Base-by-base conservation (phyloP, 2,888 invertebrate species). In the Melanostoma scalare region DNA sequence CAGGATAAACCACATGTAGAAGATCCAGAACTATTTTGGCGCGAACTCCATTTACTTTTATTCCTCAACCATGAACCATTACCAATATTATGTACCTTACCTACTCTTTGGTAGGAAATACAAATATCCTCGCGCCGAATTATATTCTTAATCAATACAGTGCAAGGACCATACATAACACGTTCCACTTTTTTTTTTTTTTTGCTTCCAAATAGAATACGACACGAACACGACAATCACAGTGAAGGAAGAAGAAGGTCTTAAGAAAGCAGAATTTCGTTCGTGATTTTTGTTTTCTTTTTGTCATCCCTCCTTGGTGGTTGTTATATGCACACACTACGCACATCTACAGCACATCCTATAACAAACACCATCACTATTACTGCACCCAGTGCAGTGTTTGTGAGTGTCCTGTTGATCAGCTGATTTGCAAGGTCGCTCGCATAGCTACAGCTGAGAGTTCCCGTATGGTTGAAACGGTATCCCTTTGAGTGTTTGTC, bases 341-440 rank as follows among this genome's bases (percentile, higher is more conserved):
- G 48, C 52, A 69, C 31, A 55, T 42, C 30, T 3, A 36, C 56
- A 55, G 20, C 20, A 20, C 20, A 20, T 20, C 20, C 20, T 20
- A 3, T 9, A 42, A 50, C 42, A 60, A 56, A 61, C 72, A 72
- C 67, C 61, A 77, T 50, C 67, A 61, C 10, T 35, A 36, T 46
- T 68, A 53, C 48, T 72, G 53, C 56, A 50, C 69, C 46, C 46
- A 46, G 10, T 56, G 46, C 46, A 42, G 71, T 60, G 33, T 48
- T 74, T 33, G 74, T 84, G 74, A 75, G 71, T 79, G 84, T 84
- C 84, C 84, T 84, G 79, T 75, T 79, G 71, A 79, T 84, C 84
- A 84, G 84, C 84, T 84, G 84, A 75, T 84, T 71, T 42, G 74
- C 84, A 84, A 84, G 84, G 84, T 84, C 84, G 74, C 44, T 44